Evolutionary conservation across 2,797 vertebrate genomes (phyloP).

Genomic region (Eleutherodactylus coqui): DNA sequence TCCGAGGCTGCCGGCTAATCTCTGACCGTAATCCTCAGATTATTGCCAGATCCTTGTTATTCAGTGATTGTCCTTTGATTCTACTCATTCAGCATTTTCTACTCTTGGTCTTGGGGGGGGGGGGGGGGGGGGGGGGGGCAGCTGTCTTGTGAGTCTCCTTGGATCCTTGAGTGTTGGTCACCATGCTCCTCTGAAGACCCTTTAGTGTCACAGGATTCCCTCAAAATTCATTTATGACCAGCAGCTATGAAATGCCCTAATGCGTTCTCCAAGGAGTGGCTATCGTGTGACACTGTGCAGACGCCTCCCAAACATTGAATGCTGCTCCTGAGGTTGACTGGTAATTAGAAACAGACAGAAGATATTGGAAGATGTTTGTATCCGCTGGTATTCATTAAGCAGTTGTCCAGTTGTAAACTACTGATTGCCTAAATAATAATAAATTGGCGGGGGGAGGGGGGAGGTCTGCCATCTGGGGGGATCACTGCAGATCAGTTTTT

Average conservation of each 20-base stretch:
- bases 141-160: neutral
- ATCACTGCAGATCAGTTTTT: no score
- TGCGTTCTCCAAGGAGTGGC: neutral
- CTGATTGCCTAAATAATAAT: no score
- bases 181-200: neutral
- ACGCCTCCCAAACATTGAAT: neutral
- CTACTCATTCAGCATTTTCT: neutral
- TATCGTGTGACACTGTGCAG: slow-evolving; percentile 39
- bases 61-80: slow-evolving; percentile 31
- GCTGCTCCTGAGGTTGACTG: slow-evolving; percentile 15
- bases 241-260: slow-evolving; percentile 40
- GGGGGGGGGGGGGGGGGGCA: neutral
- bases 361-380: slow-evolving; percentile 3
- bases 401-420: no score
- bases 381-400: neutral
- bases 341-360: neutral
- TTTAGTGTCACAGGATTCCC: slow-evolving; percentile 2
- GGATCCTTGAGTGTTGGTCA: neutral
- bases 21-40: slow-evolving; percentile 37
- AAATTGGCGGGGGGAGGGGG: no score
- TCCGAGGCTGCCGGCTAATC: slow-evolving; percentile 17
- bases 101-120: neutral
- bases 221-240: slow-evolving; percentile 19
- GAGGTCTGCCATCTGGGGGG: no score
- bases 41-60: slow-evolving; percentile 24